phyloP scores from a whole-genome alignment of 2,113 vertebrate genomes.

The Tauraco erythrolophus region DNA sequence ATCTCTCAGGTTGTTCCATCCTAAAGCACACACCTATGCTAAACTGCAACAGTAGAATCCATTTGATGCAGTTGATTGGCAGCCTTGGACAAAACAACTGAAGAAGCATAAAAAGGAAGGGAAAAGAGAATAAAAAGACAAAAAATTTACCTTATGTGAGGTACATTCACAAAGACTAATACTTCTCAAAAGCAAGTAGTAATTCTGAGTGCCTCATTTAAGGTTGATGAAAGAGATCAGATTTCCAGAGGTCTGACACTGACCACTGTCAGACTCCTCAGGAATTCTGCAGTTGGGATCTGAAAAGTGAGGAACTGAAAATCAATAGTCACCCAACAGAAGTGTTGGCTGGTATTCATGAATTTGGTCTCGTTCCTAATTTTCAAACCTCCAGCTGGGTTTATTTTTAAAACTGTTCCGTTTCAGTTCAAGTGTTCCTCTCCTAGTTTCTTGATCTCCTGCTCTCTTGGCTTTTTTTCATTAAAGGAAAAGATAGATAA shows the following conservation, averaged over 20 bases:
- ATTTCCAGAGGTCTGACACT: not conserved
- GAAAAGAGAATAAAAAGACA: not conserved
- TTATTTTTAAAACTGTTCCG: not conserved
- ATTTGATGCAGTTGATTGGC: not conserved
- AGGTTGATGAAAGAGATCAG: not conserved
- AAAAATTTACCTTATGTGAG: not conserved
- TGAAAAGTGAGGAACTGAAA: not conserved
- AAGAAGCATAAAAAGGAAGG: not conserved
- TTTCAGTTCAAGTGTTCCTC: not conserved
- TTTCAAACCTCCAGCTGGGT: not conserved
- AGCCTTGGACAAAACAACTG: not conserved
- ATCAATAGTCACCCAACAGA: not conserved
- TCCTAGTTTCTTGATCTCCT: not conserved
- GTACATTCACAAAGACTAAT: not conserved
- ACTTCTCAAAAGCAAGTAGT: not conserved
- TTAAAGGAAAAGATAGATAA: not conserved
- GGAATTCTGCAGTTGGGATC: not conserved
- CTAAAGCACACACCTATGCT: not conserved
- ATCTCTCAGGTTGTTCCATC: not conserved
- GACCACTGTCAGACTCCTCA: not conserved
- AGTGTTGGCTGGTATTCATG: not conserved
- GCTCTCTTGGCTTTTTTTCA: not conserved
- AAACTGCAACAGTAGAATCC: not conserved
- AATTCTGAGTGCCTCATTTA: not conserved
- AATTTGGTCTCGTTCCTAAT: not conserved